Conservation (phyloP, 2,888 invertebrate species). For the Formica aserva region DNA sequence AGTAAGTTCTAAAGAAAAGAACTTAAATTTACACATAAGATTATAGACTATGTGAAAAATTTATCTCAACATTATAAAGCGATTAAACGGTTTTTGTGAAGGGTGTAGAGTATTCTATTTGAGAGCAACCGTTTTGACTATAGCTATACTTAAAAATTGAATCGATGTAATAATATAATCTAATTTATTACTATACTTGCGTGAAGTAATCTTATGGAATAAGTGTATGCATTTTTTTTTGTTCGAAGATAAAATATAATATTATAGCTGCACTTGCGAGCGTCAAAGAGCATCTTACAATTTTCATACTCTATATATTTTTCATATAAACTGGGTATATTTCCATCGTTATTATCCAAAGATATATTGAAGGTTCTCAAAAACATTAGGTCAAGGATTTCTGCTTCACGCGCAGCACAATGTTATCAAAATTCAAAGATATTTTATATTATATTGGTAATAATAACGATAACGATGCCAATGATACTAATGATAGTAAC, state of each 20-base stretch:
- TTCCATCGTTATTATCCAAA: slow-evolving; percentile 21
- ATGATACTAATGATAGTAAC: not conserved
- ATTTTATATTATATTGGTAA: slow-evolving; percentile 5
- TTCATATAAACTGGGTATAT: slow-evolving; percentile 18
- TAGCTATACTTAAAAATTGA: not conserved
- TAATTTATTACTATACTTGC: not conserved
- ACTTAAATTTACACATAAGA: slow-evolving; percentile 8
- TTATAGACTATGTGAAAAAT: not conserved
- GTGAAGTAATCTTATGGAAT: not conserved
- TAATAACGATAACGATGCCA: not conserved
- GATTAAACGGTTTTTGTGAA: not conserved
- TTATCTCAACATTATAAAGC: not conserved
- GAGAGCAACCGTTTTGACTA: not conserved
- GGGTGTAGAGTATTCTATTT: not conserved
- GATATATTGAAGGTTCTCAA: not conserved
- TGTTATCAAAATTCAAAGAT: slow-evolving; percentile 46
- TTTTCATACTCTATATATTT: not conserved
- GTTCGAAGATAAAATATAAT: slow-evolving; percentile 10
- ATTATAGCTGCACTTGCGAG: not conserved
- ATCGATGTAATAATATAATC: not conserved
- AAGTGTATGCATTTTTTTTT: slow-evolving; percentile 1
- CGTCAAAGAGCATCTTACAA: not conserved
- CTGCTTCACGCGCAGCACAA: slow-evolving; percentile 23
- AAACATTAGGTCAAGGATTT: slow-evolving; percentile 16
- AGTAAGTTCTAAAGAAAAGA: not conserved